Conservation (phyloP, 2,797 vertebrate genomes). For the Sebastes flavidus region DNA sequence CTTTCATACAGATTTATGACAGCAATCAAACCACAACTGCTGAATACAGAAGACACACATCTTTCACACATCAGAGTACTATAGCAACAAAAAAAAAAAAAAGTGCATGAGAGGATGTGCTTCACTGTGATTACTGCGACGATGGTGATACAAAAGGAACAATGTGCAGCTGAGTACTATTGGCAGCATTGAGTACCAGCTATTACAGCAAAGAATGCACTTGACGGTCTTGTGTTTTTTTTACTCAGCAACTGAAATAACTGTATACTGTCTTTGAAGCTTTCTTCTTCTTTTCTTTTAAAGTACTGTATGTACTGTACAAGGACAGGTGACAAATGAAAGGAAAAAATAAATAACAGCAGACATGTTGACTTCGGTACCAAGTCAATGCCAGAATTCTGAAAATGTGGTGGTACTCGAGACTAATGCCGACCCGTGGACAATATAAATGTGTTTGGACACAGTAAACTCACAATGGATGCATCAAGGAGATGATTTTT, state of each 20-base stretch:
- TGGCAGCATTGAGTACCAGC: slow-evolving; percentile 20
- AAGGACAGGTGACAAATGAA: not conserved
- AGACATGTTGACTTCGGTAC: not conserved
- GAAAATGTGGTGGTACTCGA: no score
- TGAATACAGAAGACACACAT: slow-evolving; percentile 14
- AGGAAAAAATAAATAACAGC: not conserved
- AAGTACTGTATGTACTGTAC: not conserved
- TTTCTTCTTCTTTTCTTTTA: not conserved
- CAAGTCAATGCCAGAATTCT: no score
- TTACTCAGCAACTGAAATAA: slow-evolving; percentile 8
- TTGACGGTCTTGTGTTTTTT: slow-evolving; percentile 27
- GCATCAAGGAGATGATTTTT: no score
- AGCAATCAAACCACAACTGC: slow-evolving; percentile 17
- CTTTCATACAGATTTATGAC: slow-evolving; percentile 20
- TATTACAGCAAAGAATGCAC: slow-evolving; percentile 35
- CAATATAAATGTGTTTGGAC: no score
- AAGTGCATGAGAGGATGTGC: slow-evolving; percentile 44
- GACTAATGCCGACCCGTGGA: no score
- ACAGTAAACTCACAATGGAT: no score
- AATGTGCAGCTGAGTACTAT: slow-evolving; percentile 48
- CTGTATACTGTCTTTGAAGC: not conserved
- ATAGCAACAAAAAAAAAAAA: slow-evolving; percentile 36
- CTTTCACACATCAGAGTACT: slow-evolving; percentile 33
- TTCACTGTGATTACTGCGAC: slow-evolving; percentile 42
- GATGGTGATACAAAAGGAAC: slow-evolving; percentile 45